These are phyloP conservation scores for Danio choprae DNA, from an alignment of 2,797 vertebrate genomes.

Conservation along the genomic window DNA sequence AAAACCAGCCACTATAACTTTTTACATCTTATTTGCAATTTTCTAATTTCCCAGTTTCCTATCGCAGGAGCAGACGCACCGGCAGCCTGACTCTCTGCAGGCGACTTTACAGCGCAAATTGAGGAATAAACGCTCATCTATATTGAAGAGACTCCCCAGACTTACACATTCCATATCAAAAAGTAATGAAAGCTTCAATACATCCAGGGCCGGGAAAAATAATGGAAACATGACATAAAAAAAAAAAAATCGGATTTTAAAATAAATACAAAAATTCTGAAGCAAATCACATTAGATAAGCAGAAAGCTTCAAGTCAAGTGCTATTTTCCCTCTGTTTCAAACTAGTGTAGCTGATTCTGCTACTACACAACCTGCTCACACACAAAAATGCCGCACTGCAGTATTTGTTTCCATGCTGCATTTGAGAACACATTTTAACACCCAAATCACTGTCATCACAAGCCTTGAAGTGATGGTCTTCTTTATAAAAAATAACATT, in stretches of 20 bases:
- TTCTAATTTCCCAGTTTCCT: slow-evolving; percentile 48
- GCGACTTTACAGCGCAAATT: slow-evolving; percentile 53
- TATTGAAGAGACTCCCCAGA: slow-evolving; percentile 43
- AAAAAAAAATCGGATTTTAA: background rate
- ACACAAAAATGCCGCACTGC: background rate
- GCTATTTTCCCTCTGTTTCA: background rate
- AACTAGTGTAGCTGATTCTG: too few relatives aligned
- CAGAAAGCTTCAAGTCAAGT: background rate
- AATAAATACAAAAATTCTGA: slow-evolving; percentile 21
- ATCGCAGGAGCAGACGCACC: slow-evolving; percentile 8
- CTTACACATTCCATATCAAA: slow-evolving; percentile 26
- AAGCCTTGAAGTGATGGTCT: background rate
- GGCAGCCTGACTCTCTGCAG: slow-evolving; percentile 34
- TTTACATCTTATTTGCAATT: slow-evolving; percentile 43
- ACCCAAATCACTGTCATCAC: background rate
- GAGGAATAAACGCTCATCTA: slow-evolving; percentile 39
- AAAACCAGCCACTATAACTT: slow-evolving; percentile 24
- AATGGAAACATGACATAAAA: background rate
- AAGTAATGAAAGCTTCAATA: slow-evolving; percentile 15
- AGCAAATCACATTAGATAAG: slow-evolving; percentile 26
- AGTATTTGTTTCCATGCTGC: background rate
- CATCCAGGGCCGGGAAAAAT: background rate
- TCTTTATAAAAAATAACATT: background rate
- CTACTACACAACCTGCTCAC: too few relatives aligned
- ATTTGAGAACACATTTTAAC: background rate